Evolutionary conservation across 2,888 invertebrate species (phyloP).

Genomic region (Lypha dubia): DNA sequence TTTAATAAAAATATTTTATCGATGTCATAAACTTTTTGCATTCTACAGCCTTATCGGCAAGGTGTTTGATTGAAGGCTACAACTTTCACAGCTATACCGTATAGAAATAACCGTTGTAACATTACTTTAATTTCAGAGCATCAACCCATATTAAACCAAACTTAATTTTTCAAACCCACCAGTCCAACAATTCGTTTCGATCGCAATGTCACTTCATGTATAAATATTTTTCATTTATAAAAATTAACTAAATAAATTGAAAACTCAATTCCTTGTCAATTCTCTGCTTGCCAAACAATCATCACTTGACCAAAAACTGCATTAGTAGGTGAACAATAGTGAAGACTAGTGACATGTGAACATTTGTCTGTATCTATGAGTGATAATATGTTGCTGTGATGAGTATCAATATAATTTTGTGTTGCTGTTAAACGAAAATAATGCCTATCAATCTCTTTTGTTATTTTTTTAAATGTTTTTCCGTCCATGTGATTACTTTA

Average conservation of each 20-base stretch:
- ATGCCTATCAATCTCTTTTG: conserved; percentile 28
- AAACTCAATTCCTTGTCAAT: conserved; percentile 4
- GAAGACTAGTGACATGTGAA: conserved; percentile 30
- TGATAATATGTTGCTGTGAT: conserved; percentile 4
- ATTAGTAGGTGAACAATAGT: not conserved
- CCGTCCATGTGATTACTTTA: conserved; percentile 10
- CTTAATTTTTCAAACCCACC: too few relatives aligned
- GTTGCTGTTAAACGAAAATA: not conserved
- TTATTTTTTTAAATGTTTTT: not conserved
- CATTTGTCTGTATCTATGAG: too few relatives aligned
- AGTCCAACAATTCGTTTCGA: too few relatives aligned
- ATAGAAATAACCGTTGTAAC: too few relatives aligned
- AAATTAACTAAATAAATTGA: not conserved
- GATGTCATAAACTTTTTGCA: too few relatives aligned
- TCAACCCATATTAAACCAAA: too few relatives aligned
- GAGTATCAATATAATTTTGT: not conserved
- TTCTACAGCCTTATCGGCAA: too few relatives aligned
- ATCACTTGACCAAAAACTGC: conserved; percentile 11
- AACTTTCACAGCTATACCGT: too few relatives aligned
- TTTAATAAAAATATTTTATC: too few relatives aligned
- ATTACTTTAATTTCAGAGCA: too few relatives aligned
- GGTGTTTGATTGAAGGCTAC: too few relatives aligned
- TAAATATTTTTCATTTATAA: not conserved
- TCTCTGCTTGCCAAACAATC: conserved; percentile 17
- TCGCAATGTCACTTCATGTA: not conserved